Evolutionary conservation across 2,113 vertebrate species (phyloP), one percentile per base, ranked within the genome.

Genomic region (Melanostigma gelatinosum): DNA sequence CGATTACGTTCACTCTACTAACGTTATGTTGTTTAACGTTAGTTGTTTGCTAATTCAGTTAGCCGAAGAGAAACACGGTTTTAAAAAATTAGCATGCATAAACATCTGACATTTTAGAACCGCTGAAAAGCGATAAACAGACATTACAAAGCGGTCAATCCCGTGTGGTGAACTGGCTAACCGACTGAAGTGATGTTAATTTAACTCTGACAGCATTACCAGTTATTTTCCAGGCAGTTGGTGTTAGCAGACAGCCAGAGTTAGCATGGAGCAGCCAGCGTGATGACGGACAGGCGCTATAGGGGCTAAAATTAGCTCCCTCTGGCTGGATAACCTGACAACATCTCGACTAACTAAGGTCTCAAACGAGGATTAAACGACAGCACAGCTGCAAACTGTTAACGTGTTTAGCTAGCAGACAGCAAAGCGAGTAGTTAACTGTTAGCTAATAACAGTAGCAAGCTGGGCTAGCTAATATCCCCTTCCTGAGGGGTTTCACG

Each of bases 261-360:
- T 79, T 90, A 88, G 87, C 87, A 82, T 73, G 77, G 75, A 71
- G 75, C 65, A 61, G 65, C 24, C 24, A 87, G 58, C 79, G 79
- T 72, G 34, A 76, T 62, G 80, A 85, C 84, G 85, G 52, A 85
- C 87, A 78, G 40, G 20, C 52, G 34, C 15, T 65, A 64, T 46
- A 20, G 29, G 67, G 34, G 40, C 77, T 88, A 86, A 85, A 78
- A 80, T 89, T 88, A 87, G 85, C 78, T 61, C 29, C 8, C 44
- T 44, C 29, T 57, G 38, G 32, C 50, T 52, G 8, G 22, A 73
- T 71, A 79, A 74, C 80, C 29, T 74, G 64, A 10, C 62, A 27
- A 52, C 22, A 61, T 72, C 69, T 73, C 36, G 11, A 63, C 63
- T 68, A 60, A 75, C 77, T 52, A 75, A 38, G 58, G 40, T 50